Evolutionary conservation across 2,113 vertebrate genomes (phyloP).

Genomic region (Hippocampus abdominalis): DNA sequence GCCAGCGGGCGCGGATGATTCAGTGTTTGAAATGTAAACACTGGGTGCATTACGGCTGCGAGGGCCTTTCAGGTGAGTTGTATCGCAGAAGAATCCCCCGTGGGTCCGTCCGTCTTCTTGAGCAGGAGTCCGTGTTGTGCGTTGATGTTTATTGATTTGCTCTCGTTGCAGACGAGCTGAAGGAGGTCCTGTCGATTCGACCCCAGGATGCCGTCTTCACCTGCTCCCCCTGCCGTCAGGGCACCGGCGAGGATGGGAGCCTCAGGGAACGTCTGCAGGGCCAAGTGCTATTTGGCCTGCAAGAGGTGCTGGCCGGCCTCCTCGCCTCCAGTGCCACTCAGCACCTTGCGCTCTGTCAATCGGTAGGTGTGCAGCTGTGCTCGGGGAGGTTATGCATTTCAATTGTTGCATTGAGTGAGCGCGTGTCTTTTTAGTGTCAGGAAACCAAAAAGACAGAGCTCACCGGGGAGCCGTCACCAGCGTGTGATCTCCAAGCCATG

Average conservation of each 20-base stretch:
- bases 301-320: conserved; percentile 75
- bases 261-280: conserved; percentile 76
- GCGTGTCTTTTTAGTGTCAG: conserved; percentile 62
- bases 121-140: no score
- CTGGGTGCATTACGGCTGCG: conserved; percentile 87
- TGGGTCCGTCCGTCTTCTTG: background rate
- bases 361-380: conserved; percentile 52
- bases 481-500: conserved; percentile 77
- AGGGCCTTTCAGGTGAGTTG: conserved; percentile 79
- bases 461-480: conserved; percentile 41
- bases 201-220: conserved; percentile 73
- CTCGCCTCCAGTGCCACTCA: conserved; percentile 54
- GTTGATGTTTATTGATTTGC: background rate
- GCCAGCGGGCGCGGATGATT: conserved; percentile 80
- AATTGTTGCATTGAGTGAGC: background rate
- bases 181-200: conserved; percentile 75
- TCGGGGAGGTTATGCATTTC: accelerated
- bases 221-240: conserved; percentile 77
- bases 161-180: conserved; percentile 77
- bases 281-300: conserved; percentile 67
- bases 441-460: conserved; percentile 20
- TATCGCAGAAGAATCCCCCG: background rate
- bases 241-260: conserved; percentile 41
- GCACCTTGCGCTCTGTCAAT: conserved; percentile 72
- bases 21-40: conserved; percentile 81